Conservation (phyloP, 64 coral and sea anemone species). For the Actinia equina region DNA sequence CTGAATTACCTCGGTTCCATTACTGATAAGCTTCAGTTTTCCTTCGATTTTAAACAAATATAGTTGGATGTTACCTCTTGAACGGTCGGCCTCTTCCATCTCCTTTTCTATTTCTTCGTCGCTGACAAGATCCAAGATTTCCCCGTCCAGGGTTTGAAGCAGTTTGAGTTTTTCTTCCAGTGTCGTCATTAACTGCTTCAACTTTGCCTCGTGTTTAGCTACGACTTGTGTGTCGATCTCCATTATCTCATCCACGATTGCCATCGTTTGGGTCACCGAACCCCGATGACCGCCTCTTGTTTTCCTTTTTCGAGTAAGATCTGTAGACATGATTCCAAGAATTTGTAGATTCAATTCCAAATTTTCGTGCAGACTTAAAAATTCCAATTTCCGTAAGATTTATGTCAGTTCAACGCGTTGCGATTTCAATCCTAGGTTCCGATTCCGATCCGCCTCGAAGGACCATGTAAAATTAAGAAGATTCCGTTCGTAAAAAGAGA, state of each 20-base stretch:
- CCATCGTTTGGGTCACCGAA: not conserved
- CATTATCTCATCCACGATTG: not conserved
- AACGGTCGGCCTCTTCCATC: conserved; percentile 3
- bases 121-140: not conserved
- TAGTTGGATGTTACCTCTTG: conserved; percentile 3
- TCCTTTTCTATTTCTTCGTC: conserved; percentile 21
- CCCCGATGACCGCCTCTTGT: not conserved
- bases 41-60: not conserved
- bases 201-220: not conserved
- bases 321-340: not conserved
- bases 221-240: not conserved
- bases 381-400: too few relatives aligned
- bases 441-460: too few relatives aligned
- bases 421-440: too few relatives aligned
- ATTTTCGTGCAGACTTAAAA: not conserved
- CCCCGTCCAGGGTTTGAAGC: not conserved
- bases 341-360: not conserved
- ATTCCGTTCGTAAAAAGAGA: too few relatives aligned
- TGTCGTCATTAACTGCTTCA: conserved; percentile 4
- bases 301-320: not conserved
- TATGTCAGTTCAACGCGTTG: too few relatives aligned
- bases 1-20: not conserved
- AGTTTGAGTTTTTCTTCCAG: not conserved
- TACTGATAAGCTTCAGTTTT: not conserved
- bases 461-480: too few relatives aligned